A percentile compares a stretch with the other conserved stretches of the same genome.
These are phyloP conservation scores for Pimpla rufipes DNA, from an alignment of 2,888 invertebrate species.

Conservation along the genomic window DNA sequence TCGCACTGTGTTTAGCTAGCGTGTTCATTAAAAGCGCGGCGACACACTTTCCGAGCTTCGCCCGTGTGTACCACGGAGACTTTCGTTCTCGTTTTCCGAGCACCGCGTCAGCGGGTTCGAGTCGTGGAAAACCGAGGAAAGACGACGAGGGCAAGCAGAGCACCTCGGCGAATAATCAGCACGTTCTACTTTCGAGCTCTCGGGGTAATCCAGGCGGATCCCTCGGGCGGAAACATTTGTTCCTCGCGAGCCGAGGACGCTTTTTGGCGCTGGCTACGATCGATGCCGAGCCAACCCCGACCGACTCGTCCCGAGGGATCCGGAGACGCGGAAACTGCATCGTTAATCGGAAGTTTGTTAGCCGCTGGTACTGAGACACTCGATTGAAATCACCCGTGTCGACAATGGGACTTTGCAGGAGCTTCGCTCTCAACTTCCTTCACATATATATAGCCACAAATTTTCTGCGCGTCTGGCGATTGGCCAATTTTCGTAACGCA, in stretches of 20 bases:
- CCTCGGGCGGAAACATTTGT: constrained; percentile 28
- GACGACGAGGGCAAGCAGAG: neutral
- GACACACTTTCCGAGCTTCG: constrained; percentile 53
- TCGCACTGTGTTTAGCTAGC: constrained; percentile 35
- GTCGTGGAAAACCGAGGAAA: constrained; percentile 6
- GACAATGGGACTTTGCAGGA: constrained; percentile 54
- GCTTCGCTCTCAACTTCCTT: constrained; percentile 24
- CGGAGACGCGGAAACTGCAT: neutral
- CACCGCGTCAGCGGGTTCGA: constrained; percentile 3
- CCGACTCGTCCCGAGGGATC: neutral
- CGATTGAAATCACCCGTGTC: constrained; percentile 22
- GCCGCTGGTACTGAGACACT: constrained; percentile 6
- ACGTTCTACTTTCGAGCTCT: constrained; percentile 54
- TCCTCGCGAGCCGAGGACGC: neutral
- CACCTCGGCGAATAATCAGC: constrained; percentile 55
- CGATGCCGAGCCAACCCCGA: constrained; percentile 3
- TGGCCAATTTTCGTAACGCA: constrained; percentile 73
- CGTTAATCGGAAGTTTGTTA: constrained; percentile 72
- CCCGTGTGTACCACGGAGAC: neutral
- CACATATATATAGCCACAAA: constrained; percentile 19
- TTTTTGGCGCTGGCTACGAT: constrained; percentile 26
- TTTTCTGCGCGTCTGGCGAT: constrained; percentile 68
- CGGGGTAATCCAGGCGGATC: constrained; percentile 39
- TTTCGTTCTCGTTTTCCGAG: constrained; percentile 42
- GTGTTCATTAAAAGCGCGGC: constrained; percentile 52